Evolutionary conservation across 2,888 invertebrate species (phyloP).

Genomic region (Archips xylosteana): DNA sequence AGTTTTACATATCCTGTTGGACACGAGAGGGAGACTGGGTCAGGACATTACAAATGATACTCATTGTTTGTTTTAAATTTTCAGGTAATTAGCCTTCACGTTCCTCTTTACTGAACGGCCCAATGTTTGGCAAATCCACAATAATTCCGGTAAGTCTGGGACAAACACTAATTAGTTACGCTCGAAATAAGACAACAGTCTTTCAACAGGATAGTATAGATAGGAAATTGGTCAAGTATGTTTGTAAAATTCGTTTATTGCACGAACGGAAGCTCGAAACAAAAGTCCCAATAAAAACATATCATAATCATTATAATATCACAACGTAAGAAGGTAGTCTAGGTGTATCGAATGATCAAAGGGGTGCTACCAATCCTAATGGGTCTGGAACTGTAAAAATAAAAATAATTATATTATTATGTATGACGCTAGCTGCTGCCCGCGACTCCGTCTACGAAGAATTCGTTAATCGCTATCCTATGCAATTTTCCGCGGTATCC

Average conservation of each 20-base stretch:
- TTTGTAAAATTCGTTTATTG: background rate
- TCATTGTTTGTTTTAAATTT: slow-evolving; percentile 77
- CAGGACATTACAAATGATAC: slow-evolving; percentile 45
- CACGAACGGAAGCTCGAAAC: too few relatives aligned
- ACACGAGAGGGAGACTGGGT: background rate
- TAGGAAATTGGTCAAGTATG: slow-evolving; percentile 1
- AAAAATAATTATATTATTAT: too few relatives aligned
- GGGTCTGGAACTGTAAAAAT: background rate
- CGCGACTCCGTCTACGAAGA: too few relatives aligned
- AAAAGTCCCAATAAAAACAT: too few relatives aligned
- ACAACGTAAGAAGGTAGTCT: too few relatives aligned
- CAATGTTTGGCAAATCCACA: slow-evolving; percentile 77
- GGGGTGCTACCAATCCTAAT: background rate
- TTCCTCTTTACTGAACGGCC: slow-evolving; percentile 74
- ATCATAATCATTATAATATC: too few relatives aligned
- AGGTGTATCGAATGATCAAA: background rate
- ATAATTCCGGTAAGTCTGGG: slow-evolving; percentile 75
- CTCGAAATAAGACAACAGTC: slow-evolving; percentile 38
- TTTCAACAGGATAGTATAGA: slow-evolving; percentile 24
- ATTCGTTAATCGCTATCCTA: too few relatives aligned
- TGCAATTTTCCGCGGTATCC: too few relatives aligned
- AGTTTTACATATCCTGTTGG: background rate
- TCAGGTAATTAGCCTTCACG: slow-evolving; percentile 84
- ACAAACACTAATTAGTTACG: slow-evolving; percentile 68
- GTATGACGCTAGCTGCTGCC: too few relatives aligned